phyloP scores from a whole-genome alignment of 2,113 vertebrate genomes.

The Clarias magur region DNA sequence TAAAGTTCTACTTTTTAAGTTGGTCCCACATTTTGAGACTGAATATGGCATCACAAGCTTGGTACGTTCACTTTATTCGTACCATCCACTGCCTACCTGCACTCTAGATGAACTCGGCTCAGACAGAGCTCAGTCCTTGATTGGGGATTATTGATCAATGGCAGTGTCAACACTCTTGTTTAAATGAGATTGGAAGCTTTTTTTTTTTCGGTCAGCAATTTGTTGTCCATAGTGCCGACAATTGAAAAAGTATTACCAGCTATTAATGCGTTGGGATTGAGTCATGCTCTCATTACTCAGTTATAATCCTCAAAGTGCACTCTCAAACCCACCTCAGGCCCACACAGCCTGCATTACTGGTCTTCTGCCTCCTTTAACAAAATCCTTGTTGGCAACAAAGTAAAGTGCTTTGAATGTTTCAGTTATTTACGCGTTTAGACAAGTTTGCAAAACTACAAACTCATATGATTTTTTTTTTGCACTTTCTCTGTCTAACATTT shows the following conservation, averaged over 20 bases:
- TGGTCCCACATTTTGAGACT: conserved; percentile 5
- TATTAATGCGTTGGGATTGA: conserved; percentile 15
- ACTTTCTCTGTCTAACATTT: conserved; percentile 54
- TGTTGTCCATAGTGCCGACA: conserved; percentile 15
- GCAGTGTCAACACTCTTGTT: conserved; percentile 27
- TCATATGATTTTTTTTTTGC: conserved; percentile 60
- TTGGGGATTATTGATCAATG: conserved; percentile 39
- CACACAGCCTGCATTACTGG: conserved; percentile 10
- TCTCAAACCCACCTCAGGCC: conserved; percentile 22
- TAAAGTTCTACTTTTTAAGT: conserved; percentile 15
- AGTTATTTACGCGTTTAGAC: background rate
- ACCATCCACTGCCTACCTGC: background rate
- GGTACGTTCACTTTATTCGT: background rate
- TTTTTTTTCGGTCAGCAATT: conserved; percentile 6
- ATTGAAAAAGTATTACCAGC: conserved; percentile 27
- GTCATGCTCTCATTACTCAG: conserved; percentile 15
- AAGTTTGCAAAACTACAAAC: conserved; percentile 32
- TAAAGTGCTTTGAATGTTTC: conserved; percentile 60
- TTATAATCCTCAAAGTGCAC: conserved; percentile 30
- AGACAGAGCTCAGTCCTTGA: conserved; percentile 1
- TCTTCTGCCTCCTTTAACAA: conserved; percentile 18
- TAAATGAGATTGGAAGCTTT: conserved; percentile 17
- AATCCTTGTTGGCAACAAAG: conserved; percentile 43
- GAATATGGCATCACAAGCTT: conserved; percentile 17
- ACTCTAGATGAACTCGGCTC: conserved; percentile 22